Conservation (phyloP, 2,888 invertebrate genomes). For the Sthenelais limicola region DNA sequence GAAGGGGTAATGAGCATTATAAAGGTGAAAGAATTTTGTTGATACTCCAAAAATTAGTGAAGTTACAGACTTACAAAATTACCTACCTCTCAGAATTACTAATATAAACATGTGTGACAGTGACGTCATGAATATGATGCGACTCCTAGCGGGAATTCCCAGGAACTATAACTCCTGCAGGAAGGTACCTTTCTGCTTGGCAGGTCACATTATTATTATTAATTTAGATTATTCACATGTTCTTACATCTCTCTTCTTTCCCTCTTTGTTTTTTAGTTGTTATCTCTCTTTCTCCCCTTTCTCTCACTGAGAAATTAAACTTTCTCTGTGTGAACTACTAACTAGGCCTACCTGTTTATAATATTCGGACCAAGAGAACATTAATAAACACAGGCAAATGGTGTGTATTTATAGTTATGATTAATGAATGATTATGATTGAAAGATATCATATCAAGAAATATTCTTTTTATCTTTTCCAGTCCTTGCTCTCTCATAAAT, state of each 20-base stretch:
- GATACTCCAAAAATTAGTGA: too few species aligned
- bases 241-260: background rate
- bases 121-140: too few species aligned
- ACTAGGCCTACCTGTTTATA: background rate
- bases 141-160: too few species aligned
- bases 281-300: too few species aligned
- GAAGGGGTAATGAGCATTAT: background rate
- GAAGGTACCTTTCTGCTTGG: too few species aligned
- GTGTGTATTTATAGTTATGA: background rate
- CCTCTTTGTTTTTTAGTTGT: background rate
- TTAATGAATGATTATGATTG: conserved; percentile 7
- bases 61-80: background rate
- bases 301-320: too few species aligned
- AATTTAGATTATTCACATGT: background rate
- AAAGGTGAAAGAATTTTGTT: too few species aligned
- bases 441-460: background rate
- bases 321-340: too few species aligned
- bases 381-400: background rate
- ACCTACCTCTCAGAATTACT: background rate
- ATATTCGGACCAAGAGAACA: background rate
- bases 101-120: too few species aligned
- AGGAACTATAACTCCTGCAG: too few species aligned
- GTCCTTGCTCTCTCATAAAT: conserved; percentile 66
- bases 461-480: conserved; percentile 47
- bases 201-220: too few species aligned